Evolutionary conservation across 2,113 vertebrate species (phyloP), one percentile per base, ranked within the genome.

Genomic region (Calypte anna): DNA sequence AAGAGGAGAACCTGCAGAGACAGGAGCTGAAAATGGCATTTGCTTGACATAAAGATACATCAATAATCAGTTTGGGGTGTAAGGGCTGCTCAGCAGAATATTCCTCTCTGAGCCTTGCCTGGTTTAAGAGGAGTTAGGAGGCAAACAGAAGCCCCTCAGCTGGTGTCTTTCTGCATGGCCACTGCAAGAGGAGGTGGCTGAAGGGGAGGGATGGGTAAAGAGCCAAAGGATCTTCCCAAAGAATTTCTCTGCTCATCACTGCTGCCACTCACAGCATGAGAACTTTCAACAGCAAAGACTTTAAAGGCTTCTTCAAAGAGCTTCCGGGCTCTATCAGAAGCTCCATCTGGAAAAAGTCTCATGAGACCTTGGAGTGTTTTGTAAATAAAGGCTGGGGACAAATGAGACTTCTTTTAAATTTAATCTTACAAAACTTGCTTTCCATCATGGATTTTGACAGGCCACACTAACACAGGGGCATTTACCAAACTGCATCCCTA

Each of bases 281-380:
- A 90, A 88, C 70, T 74, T 83, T 40, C 33, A 33, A 1, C 58
- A 90, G 75, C 78, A 31, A 77, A 75, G 82, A 44, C 75, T 94
- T 82, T 63, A 93, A 87, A 92, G 87, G 82, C 72, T 93, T 81
- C 90, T 94, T 95, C 90, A 95, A 91, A 95, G 80, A 64, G 40
- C 68, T 91, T 93, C 73, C 79, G 75, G 88, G 64, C 85, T 68
- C 43, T 25, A 55, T 76, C 68, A 27, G 20, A 59, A 80, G 55
- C 82, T 96, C 94, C 87, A 93, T 95, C 90, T 94, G 94, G 90
- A 93, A 91, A 50, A 64, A 70, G 64, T 72, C 93, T 96, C 88
- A 36, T 70, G 90, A 88, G 91, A 64, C 69, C 40, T 50, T 7
- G 43, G 84, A 79, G 81, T 92, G 81, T 95, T 94, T 94, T 80